Conservation (phyloP, 2,888 invertebrate species). For the Heliconius charithonia region DNA sequence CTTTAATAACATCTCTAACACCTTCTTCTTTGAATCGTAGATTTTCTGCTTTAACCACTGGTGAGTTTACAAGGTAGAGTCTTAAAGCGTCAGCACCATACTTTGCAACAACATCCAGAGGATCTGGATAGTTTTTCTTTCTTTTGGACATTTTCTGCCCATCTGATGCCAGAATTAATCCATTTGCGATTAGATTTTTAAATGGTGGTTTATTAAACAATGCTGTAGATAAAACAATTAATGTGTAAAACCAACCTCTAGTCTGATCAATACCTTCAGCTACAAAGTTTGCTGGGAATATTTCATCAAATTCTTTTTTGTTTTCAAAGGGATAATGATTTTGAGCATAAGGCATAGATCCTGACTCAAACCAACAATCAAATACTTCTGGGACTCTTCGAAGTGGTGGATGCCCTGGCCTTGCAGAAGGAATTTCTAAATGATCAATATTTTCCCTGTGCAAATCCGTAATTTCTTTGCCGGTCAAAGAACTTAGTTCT, state of each 20-base stretch:
- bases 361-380: constrained; percentile 99
- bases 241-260: constrained; percentile 99
- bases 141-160: constrained; percentile 99
- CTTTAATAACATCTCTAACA: constrained; percentile 97
- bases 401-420: constrained; percentile 92
- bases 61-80: constrained; percentile 98
- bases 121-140: constrained; percentile 99
- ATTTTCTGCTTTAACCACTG: constrained; percentile 98
- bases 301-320: constrained; percentile 92
- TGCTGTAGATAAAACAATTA: constrained; percentile 98
- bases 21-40: constrained; percentile 98
- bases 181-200: constrained; percentile 98
- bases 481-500: constrained; percentile 93
- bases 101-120: constrained; percentile 93
- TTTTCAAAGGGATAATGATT: constrained; percentile 98
- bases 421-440: constrained; percentile 94
- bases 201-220: constrained; percentile 98
- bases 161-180: constrained; percentile 97
- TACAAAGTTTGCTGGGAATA: constrained; percentile 99
- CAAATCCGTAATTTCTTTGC: constrained; percentile 92
- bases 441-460: constrained; percentile 98
- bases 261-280: constrained; percentile 99
- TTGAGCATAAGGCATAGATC: constrained; percentile 99
- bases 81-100: constrained; percentile 99
- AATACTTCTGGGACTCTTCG: constrained; percentile 96